Conservation (phyloP, 2,888 invertebrate genomes). For the Baronia brevicornis region DNA sequence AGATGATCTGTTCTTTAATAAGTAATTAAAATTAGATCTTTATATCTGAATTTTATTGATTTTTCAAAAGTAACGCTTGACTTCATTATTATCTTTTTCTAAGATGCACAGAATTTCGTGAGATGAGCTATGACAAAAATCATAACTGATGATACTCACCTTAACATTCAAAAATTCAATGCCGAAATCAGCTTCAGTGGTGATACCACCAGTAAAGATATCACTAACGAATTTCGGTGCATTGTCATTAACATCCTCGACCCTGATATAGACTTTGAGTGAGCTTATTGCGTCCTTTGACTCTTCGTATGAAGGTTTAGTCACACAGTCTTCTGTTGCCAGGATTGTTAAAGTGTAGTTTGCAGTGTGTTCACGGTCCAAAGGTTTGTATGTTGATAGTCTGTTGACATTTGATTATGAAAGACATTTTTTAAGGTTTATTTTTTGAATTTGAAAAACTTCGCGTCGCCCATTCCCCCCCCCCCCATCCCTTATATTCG, state of each 20-base stretch:
- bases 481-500: too few species aligned
- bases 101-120: too few species aligned
- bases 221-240: constrained; percentile 86
- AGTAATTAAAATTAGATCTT: too few species aligned
- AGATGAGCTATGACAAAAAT: too few species aligned
- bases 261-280: constrained; percentile 80
- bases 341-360: constrained; percentile 83
- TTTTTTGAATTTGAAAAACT: too few species aligned
- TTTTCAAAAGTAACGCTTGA: too few species aligned
- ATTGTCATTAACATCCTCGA: constrained; percentile 94
- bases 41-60: too few species aligned
- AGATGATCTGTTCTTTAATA: too few species aligned
- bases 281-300: constrained; percentile 81
- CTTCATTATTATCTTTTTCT: too few species aligned
- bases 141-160: too few species aligned
- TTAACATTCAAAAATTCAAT: constrained; percentile 89
- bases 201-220: constrained; percentile 95
- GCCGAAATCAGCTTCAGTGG: constrained; percentile 94
- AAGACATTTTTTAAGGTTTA: too few species aligned
- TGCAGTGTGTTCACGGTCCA: constrained; percentile 84
- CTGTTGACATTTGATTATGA: constrained; percentile 31
- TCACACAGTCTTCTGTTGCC: constrained; percentile 88
- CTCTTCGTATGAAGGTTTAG: constrained; percentile 72
- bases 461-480: too few species aligned
- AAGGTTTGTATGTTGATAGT: constrained; percentile 59